A percentile compares a stretch with the other conserved stretches of the same genome.
Evolutionary conservation across 2,888 invertebrate genomes (phyloP).

Genomic region (Sipha maydis): DNA sequence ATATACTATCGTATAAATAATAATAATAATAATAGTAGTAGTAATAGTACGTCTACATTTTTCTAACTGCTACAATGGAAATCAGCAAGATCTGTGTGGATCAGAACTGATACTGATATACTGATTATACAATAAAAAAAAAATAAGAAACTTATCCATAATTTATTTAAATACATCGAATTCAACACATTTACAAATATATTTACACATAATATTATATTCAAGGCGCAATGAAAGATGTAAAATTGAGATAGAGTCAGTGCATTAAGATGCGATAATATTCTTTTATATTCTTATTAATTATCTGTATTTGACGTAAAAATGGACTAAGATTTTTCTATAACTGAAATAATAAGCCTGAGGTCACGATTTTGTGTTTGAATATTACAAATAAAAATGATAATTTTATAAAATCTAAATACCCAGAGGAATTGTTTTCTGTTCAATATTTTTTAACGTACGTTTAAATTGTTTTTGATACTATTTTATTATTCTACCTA

Average conservation of each 20-base stretch:
- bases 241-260: background rate
- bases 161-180: background rate
- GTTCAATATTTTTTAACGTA: too few relatives aligned
- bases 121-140: background rate
- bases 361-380: too few relatives aligned
- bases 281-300: background rate
- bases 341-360: too few relatives aligned
- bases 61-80: background rate
- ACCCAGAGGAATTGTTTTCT: too few relatives aligned
- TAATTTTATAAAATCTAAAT: too few relatives aligned
- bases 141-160: background rate
- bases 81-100: background rate
- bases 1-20: background rate
- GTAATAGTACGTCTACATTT: background rate
- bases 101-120: constrained; percentile 4
- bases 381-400: too few relatives aligned
- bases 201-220: background rate
- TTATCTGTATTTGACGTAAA: background rate
- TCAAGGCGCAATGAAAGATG: background rate
- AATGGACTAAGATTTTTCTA: background rate
- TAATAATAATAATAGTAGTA: background rate
- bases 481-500: too few relatives aligned
- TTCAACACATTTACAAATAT: background rate
- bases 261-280: background rate
- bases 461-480: too few relatives aligned